Evolutionary conservation across 2,797 vertebrate genomes (phyloP).

Genomic region (Varecia variegata): DNA sequence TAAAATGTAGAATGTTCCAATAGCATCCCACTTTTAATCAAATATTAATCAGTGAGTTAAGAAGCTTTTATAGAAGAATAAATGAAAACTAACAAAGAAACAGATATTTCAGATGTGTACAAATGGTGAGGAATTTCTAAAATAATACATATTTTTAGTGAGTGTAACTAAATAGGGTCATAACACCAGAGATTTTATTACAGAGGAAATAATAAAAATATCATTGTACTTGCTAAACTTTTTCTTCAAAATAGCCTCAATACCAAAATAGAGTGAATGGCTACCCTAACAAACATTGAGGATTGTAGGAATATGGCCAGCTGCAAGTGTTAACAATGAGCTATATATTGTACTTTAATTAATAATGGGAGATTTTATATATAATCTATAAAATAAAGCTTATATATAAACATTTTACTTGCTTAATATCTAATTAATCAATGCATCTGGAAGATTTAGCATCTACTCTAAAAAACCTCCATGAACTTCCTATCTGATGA

Average conservation of each 20-base stretch:
- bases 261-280: neutral
- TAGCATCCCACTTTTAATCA: neutral
- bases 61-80: neutral
- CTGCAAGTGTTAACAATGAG: neutral
- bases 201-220: neutral
- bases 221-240: neutral
- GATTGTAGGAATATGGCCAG: neutral
- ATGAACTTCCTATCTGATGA: rapidly evolving
- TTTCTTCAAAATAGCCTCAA: neutral
- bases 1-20: neutral
- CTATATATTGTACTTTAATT: neutral
- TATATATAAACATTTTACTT: neutral
- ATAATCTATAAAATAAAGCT: neutral
- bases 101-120: neutral
- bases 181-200: neutral
- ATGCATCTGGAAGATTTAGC: neutral
- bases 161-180: neutral
- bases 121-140: neutral
- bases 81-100: neutral
- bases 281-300: neutral
- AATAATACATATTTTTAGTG: neutral
- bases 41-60: neutral
- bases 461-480: neutral
- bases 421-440: neutral
- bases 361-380: neutral